Percentiles rank a stretch among this genome's conserved stretches.
phyloP scores from a whole-genome alignment of 2,113 vertebrate species.

The Paramormyrops kingsleyae region DNA sequence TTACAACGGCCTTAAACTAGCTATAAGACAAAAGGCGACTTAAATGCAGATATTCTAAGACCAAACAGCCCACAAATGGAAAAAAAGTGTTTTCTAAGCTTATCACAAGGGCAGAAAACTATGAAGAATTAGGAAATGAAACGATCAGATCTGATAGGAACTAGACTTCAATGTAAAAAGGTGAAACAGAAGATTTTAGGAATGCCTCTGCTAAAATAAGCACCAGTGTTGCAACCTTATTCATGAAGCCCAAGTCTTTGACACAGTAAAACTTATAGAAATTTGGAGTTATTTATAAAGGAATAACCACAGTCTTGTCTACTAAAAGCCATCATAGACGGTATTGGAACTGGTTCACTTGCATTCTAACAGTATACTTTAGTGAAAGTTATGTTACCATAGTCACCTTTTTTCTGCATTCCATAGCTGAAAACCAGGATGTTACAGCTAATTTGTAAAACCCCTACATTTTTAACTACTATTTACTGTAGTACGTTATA shows the following conservation, averaged over 20 bases:
- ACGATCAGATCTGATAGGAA: neutral
- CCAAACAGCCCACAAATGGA: neutral
- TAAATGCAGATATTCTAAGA: neutral
- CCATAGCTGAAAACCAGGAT: neutral
- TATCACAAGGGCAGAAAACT: neutral
- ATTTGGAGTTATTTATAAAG: neutral
- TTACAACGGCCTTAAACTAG: neutral
- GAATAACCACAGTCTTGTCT: neutral
- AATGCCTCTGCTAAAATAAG: neutral
- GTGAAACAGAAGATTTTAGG: neutral
- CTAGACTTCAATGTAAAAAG: neutral
- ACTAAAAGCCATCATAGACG: neutral
- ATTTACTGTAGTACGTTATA: neutral
- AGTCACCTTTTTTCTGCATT: neutral
- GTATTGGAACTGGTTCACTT: neutral
- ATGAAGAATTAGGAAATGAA: neutral
- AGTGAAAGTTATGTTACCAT: neutral
- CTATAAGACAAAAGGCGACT: neutral
- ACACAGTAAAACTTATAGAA: neutral
- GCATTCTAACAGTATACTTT: neutral
- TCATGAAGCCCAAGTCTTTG: neutral
- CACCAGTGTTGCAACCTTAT: neutral
- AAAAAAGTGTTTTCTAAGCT: neutral
- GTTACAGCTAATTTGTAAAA: neutral
- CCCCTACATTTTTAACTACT: neutral